phyloP scores from a whole-genome alignment of 2,797 vertebrate species.

The Mormyrops attenuatus region DNA sequence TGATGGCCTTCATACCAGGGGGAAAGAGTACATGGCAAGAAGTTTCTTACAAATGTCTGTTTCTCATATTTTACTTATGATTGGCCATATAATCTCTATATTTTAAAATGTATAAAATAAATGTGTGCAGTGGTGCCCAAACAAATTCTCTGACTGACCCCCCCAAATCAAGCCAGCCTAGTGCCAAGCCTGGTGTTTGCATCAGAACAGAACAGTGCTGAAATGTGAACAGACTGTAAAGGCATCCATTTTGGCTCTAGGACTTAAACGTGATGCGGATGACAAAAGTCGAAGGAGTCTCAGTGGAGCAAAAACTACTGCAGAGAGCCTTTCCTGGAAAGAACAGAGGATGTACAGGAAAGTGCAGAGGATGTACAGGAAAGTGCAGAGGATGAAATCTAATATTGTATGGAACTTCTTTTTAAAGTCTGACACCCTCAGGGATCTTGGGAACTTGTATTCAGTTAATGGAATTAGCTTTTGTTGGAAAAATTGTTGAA shows the following conservation, averaged over 20 bases:
- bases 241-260: neutral
- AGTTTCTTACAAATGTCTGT: neutral
- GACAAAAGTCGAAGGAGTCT: neutral
- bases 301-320: neutral
- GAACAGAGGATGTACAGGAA: neutral
- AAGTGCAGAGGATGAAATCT: slow-evolving; percentile 1
- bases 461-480: slow-evolving; percentile 7
- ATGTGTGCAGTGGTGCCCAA: neutral
- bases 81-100: neutral
- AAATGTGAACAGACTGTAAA: neutral
- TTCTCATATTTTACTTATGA: neutral
- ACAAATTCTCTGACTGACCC: neutral
- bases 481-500: slow-evolving; percentile 3
- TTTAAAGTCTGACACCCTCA: neutral
- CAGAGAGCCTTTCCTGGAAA: neutral
- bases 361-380: neutral
- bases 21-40: neutral
- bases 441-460: slow-evolving; percentile 1
- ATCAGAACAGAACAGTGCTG: neutral
- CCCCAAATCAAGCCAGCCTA: neutral
- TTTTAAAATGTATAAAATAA: neutral
- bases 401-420: slow-evolving; percentile 1
- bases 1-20: neutral
- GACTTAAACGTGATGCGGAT: neutral
- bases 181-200: neutral